phyloP scores from a whole-genome alignment of 2,113 vertebrate species.

The Agapornis roseicollis region DNA sequence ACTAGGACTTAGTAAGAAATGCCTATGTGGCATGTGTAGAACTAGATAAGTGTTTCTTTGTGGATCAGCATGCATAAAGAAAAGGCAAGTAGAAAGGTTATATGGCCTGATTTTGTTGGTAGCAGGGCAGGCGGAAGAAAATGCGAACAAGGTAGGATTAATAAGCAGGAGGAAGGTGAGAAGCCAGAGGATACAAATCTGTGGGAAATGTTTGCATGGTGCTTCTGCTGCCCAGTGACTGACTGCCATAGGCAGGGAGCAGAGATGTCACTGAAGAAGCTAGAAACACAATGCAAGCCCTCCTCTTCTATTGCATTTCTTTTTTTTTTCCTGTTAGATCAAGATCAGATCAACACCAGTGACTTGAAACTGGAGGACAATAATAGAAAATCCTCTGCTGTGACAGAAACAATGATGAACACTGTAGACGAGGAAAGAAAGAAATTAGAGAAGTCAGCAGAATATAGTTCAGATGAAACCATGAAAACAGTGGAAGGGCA shows the following conservation, averaged over 20 bases:
- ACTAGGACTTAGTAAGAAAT: background rate
- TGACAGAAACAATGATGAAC: constrained; percentile 1
- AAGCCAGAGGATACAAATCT: too few relatives aligned
- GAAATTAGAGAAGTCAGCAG: background rate
- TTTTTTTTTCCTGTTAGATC: background rate
- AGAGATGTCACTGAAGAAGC: background rate
- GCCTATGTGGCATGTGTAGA: background rate
- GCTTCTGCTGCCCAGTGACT: background rate
- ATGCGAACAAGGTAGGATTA: background rate
- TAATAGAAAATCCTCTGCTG: constrained; percentile 27
- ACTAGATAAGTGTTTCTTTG: background rate
- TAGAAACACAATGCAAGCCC: background rate
- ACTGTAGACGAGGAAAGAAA: constrained; percentile 28
- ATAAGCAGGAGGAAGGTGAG: background rate
- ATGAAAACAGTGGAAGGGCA: background rate
- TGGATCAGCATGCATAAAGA: background rate
- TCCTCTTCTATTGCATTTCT: background rate
- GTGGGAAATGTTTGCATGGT: background rate
- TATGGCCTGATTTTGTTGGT: background rate
- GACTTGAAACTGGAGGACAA: constrained; percentile 17
- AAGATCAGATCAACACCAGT: background rate
- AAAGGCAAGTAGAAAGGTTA: background rate
- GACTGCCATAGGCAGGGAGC: background rate
- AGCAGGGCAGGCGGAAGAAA: background rate
- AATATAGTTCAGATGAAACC: background rate